Percentiles rank a stretch among this genome's conserved stretches.
Conservation (phyloP, 2,797 vertebrate species). For the Sebastes baramenuke region DNA sequence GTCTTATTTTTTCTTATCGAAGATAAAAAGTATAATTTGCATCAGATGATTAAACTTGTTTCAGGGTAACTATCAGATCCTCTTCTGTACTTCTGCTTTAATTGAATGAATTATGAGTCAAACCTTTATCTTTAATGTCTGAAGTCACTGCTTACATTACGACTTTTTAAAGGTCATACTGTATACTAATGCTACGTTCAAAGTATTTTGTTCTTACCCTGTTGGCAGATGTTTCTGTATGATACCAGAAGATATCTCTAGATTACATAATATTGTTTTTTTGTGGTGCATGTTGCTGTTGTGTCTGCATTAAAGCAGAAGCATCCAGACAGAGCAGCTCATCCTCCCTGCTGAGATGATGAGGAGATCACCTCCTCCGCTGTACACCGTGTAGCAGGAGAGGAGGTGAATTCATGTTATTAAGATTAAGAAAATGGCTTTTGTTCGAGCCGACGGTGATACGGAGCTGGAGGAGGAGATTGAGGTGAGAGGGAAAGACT, state of each 20-base stretch:
- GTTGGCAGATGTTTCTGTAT: background rate
- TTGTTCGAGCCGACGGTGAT: conserved; percentile 15
- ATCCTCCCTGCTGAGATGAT: conserved; percentile 12
- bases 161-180: background rate
- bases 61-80: background rate
- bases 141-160: background rate
- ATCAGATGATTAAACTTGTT: background rate
- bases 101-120: background rate
- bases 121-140: background rate
- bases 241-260: background rate
- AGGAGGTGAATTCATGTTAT: background rate
- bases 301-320: background rate
- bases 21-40: background rate
- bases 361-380: conserved; percentile 14
- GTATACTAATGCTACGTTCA: background rate
- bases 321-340: conserved; percentile 12
- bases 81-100: background rate
- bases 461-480: background rate
- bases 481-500: background rate
- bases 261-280: background rate
- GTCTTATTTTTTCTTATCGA: background rate
- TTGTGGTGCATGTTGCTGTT: background rate
- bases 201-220: background rate
- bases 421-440: conserved; percentile 38
- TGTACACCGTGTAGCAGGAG: background rate